Evolutionary conservation across 1,140 invertebrate species (phyloP), one percentile per base, ranked within the genome.

Genomic region (Drosophila pandora): DNA sequence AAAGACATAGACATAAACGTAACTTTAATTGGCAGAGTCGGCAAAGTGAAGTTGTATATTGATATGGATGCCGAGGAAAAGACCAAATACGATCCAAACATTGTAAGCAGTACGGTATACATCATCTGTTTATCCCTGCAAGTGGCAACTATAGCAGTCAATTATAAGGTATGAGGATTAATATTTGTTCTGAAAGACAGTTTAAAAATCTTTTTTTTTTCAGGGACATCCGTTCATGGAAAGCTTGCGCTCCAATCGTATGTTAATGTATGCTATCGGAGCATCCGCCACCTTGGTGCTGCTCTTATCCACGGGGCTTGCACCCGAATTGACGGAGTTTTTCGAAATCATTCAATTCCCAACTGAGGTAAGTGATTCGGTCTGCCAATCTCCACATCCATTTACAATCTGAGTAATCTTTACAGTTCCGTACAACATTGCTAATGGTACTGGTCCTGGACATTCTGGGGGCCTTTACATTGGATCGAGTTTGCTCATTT

Each of bases 161-260:
- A 99, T 93, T 99, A 99, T 92, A 96, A 98, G 94, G 98, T 99
- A 93, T 92, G 93, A 21, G 2, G 6, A 5, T 30, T 0, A 1
- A 21, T 1, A 0, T 22, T 4, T 4, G 22, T 3, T 1, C 1
- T 1, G 7, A 5, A 0, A 30, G 7, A 17, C 23, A 22, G 28
- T 21, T 92, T 49, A 65, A 43, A 57, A 37, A 21, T 10, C 17
- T 17, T 64, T 41, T 12, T 12, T 71, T 22, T n/a, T 92, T 43
- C 89, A 99, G 98, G 99, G 99, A 9, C 95, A 97, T 91, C 99
- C 99, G 2, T 99, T 98, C 83, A 99, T 99, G 99, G 98, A 99
- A 92, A 97, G 97, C 93, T 93, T 99, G 58, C 91, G 91, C 13
- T 96, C 99, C 87, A 99, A 99, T 92, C 97, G 96, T 83, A 95